A percentile compares a stretch with the other conserved stretches of the same genome.
phyloP scores from a whole-genome alignment of 2,888 invertebrate species.

The Amorpha juglandis region DNA sequence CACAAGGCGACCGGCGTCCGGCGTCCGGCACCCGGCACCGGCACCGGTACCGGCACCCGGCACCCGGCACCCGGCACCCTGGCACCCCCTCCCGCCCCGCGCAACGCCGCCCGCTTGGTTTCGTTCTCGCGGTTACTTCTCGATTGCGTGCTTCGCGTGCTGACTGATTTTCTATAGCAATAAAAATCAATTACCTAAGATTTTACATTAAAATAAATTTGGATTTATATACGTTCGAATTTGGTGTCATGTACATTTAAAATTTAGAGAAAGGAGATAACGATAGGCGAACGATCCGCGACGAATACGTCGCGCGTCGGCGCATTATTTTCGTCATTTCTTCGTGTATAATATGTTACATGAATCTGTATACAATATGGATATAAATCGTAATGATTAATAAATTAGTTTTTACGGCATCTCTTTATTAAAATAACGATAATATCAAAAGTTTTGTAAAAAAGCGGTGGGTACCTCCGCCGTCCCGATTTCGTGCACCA shows the following conservation, averaged over 20 bases:
- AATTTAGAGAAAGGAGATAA: constrained; percentile 82
- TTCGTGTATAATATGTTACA: constrained; percentile 87
- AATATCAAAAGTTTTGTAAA: constrained; percentile 84
- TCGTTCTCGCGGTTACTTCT: constrained; percentile 84
- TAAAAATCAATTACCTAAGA: constrained; percentile 85
- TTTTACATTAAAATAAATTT: constrained; percentile 85
- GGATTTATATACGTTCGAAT: constrained; percentile 85
- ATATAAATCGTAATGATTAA: constrained; percentile 83
- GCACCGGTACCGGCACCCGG: constrained; percentile 51
- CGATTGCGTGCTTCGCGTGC: constrained; percentile 86
- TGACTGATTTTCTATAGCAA: constrained; percentile 86
- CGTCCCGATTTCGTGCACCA: constrained; percentile 84
- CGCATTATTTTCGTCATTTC: constrained; percentile 84
- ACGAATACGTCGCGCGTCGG: constrained; percentile 69
- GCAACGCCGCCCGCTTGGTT: constrained; percentile 79
- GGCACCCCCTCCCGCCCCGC: constrained; percentile 45
- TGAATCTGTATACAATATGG: constrained; percentile 86
- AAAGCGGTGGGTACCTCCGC: constrained; percentile 80
- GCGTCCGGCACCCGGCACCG: constrained; percentile 36
- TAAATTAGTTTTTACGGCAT: constrained; percentile 84
- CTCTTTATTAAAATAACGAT: constrained; percentile 84
- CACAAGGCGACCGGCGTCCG: constrained; percentile 22
- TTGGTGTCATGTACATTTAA: constrained; percentile 85
- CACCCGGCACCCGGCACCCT: constrained; percentile 50
- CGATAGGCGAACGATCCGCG: constrained; percentile 80